Conservation (phyloP, 2,113 vertebrate genomes). For the Hypocryptadius cinnamomeus region DNA sequence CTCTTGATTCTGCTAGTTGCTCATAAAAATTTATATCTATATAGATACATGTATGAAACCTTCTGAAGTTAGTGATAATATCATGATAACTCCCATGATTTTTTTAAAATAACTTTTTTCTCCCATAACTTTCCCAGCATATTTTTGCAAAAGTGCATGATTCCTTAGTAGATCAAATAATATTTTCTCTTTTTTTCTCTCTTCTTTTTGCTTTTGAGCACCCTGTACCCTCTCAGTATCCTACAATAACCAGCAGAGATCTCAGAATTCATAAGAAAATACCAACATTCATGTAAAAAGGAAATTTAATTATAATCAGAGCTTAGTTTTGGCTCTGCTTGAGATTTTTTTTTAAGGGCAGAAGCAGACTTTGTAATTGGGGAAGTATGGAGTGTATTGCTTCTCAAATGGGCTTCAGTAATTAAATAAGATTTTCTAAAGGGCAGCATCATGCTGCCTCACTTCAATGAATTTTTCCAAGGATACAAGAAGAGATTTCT, state of each 20-base stretch:
- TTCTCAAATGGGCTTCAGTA: background rate
- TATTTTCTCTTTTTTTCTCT: background rate
- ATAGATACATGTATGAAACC: background rate
- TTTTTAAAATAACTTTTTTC: background rate
- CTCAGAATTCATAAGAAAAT: background rate
- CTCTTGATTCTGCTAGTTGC: background rate
- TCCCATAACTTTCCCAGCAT: background rate
- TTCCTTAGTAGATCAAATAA: background rate
- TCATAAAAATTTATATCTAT: background rate
- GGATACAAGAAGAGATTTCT: background rate
- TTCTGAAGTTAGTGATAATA: background rate
- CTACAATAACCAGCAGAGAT: background rate
- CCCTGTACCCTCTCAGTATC: background rate
- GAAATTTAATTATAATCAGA: background rate
- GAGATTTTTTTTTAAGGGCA: background rate
- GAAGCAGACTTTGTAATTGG: background rate
- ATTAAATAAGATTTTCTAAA: conserved; percentile 1
- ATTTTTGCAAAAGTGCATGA: background rate
- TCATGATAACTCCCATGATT: background rate
- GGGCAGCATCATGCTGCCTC: background rate
- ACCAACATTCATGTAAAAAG: background rate
- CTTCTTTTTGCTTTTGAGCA: background rate
- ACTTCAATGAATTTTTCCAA: background rate
- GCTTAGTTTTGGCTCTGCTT: background rate
- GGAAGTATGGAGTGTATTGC: background rate